These are phyloP conservation scores for Odontamblyopus rebecca DNA, from an alignment of 2,797 vertebrate genomes.

Conservation along the genomic window DNA sequence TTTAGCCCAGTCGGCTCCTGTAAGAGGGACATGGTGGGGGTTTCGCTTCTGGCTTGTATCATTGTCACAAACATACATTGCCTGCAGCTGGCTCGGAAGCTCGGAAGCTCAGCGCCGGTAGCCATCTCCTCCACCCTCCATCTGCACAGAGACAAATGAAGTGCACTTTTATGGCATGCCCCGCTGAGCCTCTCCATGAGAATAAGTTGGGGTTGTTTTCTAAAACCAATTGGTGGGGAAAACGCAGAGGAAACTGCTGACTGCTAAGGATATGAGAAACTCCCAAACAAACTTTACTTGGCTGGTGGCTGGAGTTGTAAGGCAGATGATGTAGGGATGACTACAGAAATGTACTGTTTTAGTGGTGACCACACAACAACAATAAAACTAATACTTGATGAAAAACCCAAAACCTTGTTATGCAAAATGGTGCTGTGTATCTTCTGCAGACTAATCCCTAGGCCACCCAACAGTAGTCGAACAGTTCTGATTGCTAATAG, in stretches of 20 bases:
- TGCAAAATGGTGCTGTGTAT: no score
- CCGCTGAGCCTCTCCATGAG: slow-evolving; percentile 60
- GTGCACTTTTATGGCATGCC: slow-evolving; percentile 64
- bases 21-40: background rate
- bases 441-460: no score
- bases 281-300: slow-evolving; percentile 36
- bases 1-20: background rate
- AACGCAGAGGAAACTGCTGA: slow-evolving; percentile 60
- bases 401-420: no score
- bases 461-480: no score
- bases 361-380: no score
- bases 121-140: slow-evolving; percentile 62
- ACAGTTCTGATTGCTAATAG: no score
- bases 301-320: slow-evolving; percentile 19
- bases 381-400: no score
- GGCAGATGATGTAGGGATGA: slow-evolving; percentile 5
- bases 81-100: slow-evolving; percentile 58
- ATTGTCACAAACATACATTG: slow-evolving; percentile 34
- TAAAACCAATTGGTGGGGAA: slow-evolving; percentile 51
- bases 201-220: slow-evolving; percentile 58
- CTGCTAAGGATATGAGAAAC: slow-evolving; percentile 35
- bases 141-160: slow-evolving; percentile 65
- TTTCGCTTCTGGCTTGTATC: slow-evolving; percentile 49
- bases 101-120: slow-evolving; percentile 28
- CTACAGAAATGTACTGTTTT: background rate